Percentiles rank a stretch among this genome's conserved stretches.
Conservation (phyloP, 2,888 invertebrate genomes). For the Vandiemenella viatica region DNA sequence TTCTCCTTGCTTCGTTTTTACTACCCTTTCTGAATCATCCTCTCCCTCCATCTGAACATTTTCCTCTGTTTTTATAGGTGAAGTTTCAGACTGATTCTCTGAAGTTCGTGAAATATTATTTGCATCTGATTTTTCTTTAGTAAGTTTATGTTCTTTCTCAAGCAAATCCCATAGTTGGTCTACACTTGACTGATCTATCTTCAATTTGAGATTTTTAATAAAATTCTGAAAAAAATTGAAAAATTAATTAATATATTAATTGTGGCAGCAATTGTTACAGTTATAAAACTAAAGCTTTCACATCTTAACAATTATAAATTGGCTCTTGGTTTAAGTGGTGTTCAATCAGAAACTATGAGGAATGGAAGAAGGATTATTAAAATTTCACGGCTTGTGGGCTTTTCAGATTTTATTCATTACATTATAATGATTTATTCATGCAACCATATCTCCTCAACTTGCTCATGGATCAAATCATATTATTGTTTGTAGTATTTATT, state of each 20-base stretch:
- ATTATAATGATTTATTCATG: too few relatives aligned
- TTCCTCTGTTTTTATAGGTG: not conserved
- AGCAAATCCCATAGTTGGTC: conserved; percentile 51
- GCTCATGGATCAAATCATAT: too few relatives aligned
- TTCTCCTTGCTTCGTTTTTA: conserved; percentile 16
- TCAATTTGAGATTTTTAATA: conserved; percentile 44
- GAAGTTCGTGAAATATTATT: not conserved
- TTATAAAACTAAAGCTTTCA: too few relatives aligned
- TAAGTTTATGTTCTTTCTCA: conserved; percentile 25
- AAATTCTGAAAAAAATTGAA: conserved; percentile 41
- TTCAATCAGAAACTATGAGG: too few relatives aligned
- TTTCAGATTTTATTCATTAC: too few relatives aligned
- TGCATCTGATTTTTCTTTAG: conserved; percentile 14
- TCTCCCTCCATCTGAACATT: conserved; percentile 2
- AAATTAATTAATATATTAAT: conserved; percentile 1
- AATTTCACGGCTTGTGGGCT: too few relatives aligned
- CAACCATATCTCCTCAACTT: too few relatives aligned
- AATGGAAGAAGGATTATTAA: too few relatives aligned
- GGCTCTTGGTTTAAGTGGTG: too few relatives aligned
- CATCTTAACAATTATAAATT: too few relatives aligned
- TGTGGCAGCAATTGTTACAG: not conserved
- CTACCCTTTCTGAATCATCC: conserved; percentile 23
- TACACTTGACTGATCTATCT: conserved; percentile 38
- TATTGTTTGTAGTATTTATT: too few relatives aligned
- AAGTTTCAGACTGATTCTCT: not conserved